Evolutionary conservation across 2,113 vertebrate genomes (phyloP), one percentile per base, ranked within the genome.

Genomic region (Ochotona princeps): DNA sequence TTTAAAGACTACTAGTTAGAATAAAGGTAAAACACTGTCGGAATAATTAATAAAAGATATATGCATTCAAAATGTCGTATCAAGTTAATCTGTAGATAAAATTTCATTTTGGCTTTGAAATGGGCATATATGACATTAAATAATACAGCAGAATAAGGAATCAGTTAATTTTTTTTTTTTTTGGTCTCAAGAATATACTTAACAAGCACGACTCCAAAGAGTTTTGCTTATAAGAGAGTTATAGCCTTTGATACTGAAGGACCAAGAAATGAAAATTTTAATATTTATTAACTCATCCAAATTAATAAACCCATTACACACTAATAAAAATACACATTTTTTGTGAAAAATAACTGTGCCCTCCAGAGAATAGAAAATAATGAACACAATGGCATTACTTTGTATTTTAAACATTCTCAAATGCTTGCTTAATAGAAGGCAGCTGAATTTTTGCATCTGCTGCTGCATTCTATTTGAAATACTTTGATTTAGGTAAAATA

Each of bases 301-400:
- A 85, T 47, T 63, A 44, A 83, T 54, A 91, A 91, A 51, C 0
- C 28, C 12, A 87, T 72, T 84, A 75, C 1, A 86, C 30, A 32
- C 73, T 73, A 87, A 87, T 72, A 94, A 20, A 75, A 94, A 85
- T 73, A 78, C n/a, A 57, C 38, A 44, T 44, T 85, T 88, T 74
- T 51, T 30, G 63, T 75, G 60, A 80, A 95, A 87, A 88, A 10
- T 60, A 95, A 92, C 8, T 32, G 65, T 65, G 38, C n/a, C 73
- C 35, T 79, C n/a, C 70, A 87, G 67, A 85, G 90, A 57, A 5
- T 81, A 74, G 1, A 69, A 60, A 92, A 83, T 61, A 83, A 89
- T 8, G 26, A 67, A 86, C 90, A 93, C 14, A 78, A 51, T 28
- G 25, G 25, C 7, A 74, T 80, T 7, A 44, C 4, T 83, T 83